Conservation (phyloP, 2,797 vertebrate species). For the Chiroxiphia lanceolata region DNA sequence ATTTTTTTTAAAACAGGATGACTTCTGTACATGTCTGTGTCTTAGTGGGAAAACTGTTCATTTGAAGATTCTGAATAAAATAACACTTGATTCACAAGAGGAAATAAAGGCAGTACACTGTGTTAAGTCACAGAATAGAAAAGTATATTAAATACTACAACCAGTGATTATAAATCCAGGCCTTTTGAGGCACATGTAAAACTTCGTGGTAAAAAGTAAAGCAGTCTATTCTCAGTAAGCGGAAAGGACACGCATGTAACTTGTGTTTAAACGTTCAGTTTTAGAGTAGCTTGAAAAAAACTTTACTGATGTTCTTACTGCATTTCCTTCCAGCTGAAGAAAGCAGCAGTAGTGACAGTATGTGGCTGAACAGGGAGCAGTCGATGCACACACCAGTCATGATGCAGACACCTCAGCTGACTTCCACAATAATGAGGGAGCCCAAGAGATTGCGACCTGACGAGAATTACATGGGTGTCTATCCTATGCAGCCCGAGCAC, state of each 20-base stretch:
- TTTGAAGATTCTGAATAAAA: background rate
- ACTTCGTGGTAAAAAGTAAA: background rate
- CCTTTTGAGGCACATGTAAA: background rate
- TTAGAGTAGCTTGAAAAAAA: background rate
- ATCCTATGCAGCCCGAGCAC: constrained; percentile 92
- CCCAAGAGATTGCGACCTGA: constrained; percentile 92
- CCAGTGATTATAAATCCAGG: background rate
- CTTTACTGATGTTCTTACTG: background rate
- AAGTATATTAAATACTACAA: background rate
- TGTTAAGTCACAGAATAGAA: background rate
- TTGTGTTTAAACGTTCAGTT: background rate
- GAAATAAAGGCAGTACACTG: background rate
- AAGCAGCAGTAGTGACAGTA: constrained; percentile 89
- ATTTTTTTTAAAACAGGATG: background rate
- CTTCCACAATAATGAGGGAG: constrained; percentile 97
- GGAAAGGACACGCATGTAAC: background rate
- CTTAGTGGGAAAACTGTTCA: background rate
- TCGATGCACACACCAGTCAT: constrained; percentile 94
- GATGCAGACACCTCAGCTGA: constrained; percentile 96
- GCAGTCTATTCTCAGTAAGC: background rate
- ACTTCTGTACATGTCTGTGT: background rate
- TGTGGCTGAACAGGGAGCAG: constrained; percentile 93
- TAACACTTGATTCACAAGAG: background rate
- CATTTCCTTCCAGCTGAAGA: constrained; percentile 84
- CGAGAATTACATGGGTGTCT: constrained; percentile 95